Base-by-base conservation (phyloP, 2,113 vertebrate species). In the Helogale parvula region DNA sequence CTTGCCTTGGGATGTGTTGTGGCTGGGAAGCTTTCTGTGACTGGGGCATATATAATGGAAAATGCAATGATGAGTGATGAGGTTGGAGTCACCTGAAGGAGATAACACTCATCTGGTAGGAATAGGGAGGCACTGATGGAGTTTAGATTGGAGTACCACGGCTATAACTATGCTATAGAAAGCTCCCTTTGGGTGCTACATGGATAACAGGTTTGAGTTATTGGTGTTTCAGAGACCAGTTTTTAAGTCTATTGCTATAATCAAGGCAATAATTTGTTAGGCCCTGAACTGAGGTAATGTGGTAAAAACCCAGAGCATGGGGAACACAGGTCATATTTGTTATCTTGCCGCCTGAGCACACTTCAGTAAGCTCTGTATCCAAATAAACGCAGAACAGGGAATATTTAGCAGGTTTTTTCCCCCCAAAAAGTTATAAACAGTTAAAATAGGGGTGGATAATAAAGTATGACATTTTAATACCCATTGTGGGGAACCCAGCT, bases 381-480 rank as follows among this genome's bases (percentile, higher is more conserved):
- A 86, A 65, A 88, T 68, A 68, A 90, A 90, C 5, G 11, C 23
- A n/a, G n/a, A 57, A 50, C 23, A 86, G 88, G 69, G 31, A 86
- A 57, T 19, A 35, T 23, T 50, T 4, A 87, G 29, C 25, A 54
- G 74, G 15, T 60, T 15, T 82, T 57, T 45, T 63, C 77, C 82
- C 41, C 95, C 47, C 71, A 38, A 47, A 77, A 77, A 94, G 94
- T 97, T 94, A 82, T 65, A 88, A 96, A 68, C 63, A 96, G 81
- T 91, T 92, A 74, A 77, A 68, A 38, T 9, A 86, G 38, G 80
- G 71, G 84, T 63, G 90, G 93, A 74, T 57, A 47, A 77, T 90
- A 81, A 90, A 95, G 90, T 91, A 83, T 93, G 93, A 96, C 97
- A 94, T 57, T 93, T 77, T 98, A 96, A 97, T 94, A 90, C 81